Conservation (phyloP, 2,113 vertebrate species). For the Alouatta palliata region DNA sequence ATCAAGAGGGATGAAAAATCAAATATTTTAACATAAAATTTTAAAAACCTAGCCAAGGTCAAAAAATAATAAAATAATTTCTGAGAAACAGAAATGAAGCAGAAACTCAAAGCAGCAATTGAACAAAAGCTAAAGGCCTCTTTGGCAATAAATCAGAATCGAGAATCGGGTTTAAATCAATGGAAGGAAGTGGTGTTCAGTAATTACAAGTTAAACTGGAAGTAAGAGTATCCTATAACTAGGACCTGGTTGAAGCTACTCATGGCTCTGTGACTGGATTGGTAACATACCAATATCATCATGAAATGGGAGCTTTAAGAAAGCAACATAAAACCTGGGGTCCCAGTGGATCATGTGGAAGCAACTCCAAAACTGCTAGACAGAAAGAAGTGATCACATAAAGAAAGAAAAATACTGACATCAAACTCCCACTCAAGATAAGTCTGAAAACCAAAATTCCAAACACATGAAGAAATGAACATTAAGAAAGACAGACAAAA, state of each 20-base stretch:
- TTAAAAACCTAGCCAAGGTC: not conserved
- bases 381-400: not conserved
- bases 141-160: not conserved
- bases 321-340: not conserved
- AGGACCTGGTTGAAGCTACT: not conserved
- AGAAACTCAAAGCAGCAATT: constrained; percentile 2
- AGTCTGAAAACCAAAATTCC: not conserved
- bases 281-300: not conserved
- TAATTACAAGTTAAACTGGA: not conserved
- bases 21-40: constrained; percentile 43
- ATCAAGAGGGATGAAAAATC: not conserved
- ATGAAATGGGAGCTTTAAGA: not conserved
- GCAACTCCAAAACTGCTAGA: not conserved
- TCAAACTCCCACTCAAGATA: not conserved
- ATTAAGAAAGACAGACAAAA: not conserved
- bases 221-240: not conserved
- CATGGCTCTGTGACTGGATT: not conserved
- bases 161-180: not conserved
- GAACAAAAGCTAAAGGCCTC: not conserved
- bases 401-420: not conserved
- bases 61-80: constrained; percentile 30
- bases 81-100: not conserved
- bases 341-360: not conserved
- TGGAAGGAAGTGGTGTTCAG: not conserved
- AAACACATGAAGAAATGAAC: not conserved